Evolutionary conservation across 53 echinoderm and acorn worm genomes (phyloP).

Genomic region (Patiria pectinifera): DNA sequence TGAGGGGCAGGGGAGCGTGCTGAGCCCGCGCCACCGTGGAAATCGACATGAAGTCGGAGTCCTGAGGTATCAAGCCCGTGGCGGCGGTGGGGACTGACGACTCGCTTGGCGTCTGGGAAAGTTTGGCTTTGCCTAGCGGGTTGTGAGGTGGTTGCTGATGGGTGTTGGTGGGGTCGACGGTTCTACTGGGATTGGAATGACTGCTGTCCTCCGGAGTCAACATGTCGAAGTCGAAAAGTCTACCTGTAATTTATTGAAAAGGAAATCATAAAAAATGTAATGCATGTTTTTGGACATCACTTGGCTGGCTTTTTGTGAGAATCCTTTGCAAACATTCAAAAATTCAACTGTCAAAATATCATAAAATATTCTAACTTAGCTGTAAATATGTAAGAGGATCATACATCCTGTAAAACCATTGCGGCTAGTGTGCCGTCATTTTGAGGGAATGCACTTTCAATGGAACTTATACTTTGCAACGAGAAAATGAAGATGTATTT

Average conservation of each 20-base stretch:
- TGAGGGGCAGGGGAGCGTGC: neutral
- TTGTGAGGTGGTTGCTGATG: neutral
- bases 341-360: too few relatives aligned
- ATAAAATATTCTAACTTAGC: too few relatives aligned
- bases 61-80: constrained; percentile 36
- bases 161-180: neutral
- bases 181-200: constrained; percentile 22
- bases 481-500: too few relatives aligned
- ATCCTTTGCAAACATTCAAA: too few relatives aligned
- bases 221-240: constrained; percentile 81
- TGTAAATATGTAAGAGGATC: too few relatives aligned
- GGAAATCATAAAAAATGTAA: neutral
- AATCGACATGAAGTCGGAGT: constrained; percentile 63
- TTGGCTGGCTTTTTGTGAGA: too few relatives aligned
- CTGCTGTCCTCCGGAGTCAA: constrained; percentile 51
- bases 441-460: too few relatives aligned
- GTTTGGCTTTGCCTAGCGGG: constrained; percentile 8
- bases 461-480: too few relatives aligned
- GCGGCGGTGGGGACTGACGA: constrained; percentile 29
- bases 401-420: too few relatives aligned
- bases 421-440: too few relatives aligned
- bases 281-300: too few relatives aligned
- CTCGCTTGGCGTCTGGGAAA: constrained; percentile 34
- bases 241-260: constrained; percentile 50
- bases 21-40: constrained; percentile 71